Evolutionary conservation across 2,113 vertebrate genomes (phyloP).

Genomic region (Gambusia affinis): DNA sequence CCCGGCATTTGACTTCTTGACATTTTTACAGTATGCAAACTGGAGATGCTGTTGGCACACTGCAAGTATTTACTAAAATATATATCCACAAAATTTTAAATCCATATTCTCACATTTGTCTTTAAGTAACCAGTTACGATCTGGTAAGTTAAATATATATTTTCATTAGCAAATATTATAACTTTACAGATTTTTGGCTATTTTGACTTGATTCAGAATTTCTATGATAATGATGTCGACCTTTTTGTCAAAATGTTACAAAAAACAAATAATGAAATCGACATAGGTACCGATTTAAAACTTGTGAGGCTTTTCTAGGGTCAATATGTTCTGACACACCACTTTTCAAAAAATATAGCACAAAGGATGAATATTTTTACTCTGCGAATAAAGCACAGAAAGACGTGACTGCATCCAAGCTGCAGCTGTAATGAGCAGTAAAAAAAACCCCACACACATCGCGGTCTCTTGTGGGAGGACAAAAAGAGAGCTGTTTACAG

Average conservation of each 20-base stretch:
- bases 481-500: conserved; percentile 56
- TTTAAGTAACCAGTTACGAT: not conserved
- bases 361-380: not conserved
- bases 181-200: not conserved
- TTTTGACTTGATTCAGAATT: not conserved
- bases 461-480: conserved; percentile 41
- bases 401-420: conserved; percentile 9
- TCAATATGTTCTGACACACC: not conserved
- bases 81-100: not conserved
- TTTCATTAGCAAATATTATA: not conserved
- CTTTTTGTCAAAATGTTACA: not conserved
- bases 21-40: too few species aligned
- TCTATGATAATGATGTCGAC: not conserved
- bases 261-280: too few species aligned
- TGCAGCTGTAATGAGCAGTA: conserved; percentile 35
- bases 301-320: too few species aligned
- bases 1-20: not conserved
- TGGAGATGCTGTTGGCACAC: too few species aligned
- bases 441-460: conserved; percentile 31
- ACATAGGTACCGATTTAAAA: too few species aligned
- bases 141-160: not conserved
- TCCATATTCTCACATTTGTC: not conserved
- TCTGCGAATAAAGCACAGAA: conserved; percentile 1
- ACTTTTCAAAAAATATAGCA: too few species aligned
- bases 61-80: not conserved